Evolutionary conservation across 1,140 invertebrate species (phyloP).

Genomic region (Probaryconus sp.): DNA sequence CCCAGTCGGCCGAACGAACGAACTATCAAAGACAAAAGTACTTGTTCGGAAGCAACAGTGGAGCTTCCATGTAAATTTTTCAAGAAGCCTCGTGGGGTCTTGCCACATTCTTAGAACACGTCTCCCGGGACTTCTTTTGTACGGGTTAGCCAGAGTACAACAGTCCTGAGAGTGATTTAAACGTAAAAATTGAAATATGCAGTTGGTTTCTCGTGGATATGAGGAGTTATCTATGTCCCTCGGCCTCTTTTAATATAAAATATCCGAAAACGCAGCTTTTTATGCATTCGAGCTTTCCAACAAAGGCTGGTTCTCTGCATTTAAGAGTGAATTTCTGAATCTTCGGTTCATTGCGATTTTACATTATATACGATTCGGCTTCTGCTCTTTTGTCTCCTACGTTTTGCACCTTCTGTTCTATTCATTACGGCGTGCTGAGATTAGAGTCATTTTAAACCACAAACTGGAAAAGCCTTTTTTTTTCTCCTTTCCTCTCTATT

Average conservation of each 20-base stretch:
- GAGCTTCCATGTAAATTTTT: no score
- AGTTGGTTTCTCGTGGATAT: no score
- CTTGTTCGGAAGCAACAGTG: no score
- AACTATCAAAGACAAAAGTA: no score
- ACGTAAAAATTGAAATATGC: no score
- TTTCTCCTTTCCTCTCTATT: slow-evolving; percentile 19
- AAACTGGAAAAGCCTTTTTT: slow-evolving; percentile 33
- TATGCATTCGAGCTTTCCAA: neutral
- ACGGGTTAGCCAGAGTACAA: no score
- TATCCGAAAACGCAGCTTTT: slow-evolving; percentile 26
- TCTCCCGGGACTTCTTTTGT: no score
- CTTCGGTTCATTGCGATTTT: slow-evolving; percentile 53
- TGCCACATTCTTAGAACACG: no score
- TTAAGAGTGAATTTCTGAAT: slow-evolving; percentile 49
- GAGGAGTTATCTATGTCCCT: no score
- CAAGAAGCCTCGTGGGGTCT: no score
- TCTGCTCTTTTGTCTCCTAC: slow-evolving; percentile 52
- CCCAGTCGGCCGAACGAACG: no score
- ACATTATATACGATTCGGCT: slow-evolving; percentile 58
- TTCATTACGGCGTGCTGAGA: slow-evolving; percentile 50
- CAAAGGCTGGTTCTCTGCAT: slow-evolving; percentile 31
- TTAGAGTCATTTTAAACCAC: slow-evolving; percentile 58
- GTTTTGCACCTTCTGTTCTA: slow-evolving; percentile 56
- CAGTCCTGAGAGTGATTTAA: no score
- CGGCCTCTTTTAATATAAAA: neutral